Base-by-base conservation (phyloP, 1,140 invertebrate species). In the Harlomillsia oculata region DNA sequence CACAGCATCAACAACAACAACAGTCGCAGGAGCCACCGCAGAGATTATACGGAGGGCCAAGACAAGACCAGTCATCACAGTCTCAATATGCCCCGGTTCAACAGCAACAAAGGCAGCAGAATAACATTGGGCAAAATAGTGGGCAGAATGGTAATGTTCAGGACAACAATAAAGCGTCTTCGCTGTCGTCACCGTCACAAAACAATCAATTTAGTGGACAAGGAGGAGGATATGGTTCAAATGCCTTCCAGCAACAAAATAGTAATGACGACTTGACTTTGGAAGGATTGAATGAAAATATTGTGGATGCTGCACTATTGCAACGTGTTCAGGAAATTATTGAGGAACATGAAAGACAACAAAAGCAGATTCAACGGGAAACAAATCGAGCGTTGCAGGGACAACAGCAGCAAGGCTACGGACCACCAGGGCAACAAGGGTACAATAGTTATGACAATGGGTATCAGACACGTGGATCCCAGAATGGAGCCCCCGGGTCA, bases 291-390 rank as follows among this genome's bases (percentile, higher is more conserved):
- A 58, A 60, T 46, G 54, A 56, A 11, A 48, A 54, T 8, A 57
- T 65, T 26, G 64, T 65, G 4, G 64, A 65, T 52, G 60, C 56
- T 1, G 52, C 56, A 30, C 21, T 65, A 14, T 37, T 65, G 1
- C 26, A 40, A 13, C 48, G 58, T 16, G 64, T 65, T 11, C 60
- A 65, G 37, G 53, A 62, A 46, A 65, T 65, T 30, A 65, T 65
- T 36, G 64, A 62, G 41, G 60, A 65, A n/a, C 64, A 65, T 34
- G 64, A 65, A 39, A 53, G 55, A 46, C 50, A 65, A 39, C 60
- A 65, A 49, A 60, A 55, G 34, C 51, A 46, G n/a, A n/a, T n/a
- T n/a, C n/a, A n/a, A n/a, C n/a, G n/a, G n/a, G n/a, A n/a, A n/a
- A n/a, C n/a, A n/a, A n/a, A n/a, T n/a, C n/a, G n/a, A n/a, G n/a